phyloP scores from a whole-genome alignment of 2,113 vertebrate species.

The Steatornis caripensis region DNA sequence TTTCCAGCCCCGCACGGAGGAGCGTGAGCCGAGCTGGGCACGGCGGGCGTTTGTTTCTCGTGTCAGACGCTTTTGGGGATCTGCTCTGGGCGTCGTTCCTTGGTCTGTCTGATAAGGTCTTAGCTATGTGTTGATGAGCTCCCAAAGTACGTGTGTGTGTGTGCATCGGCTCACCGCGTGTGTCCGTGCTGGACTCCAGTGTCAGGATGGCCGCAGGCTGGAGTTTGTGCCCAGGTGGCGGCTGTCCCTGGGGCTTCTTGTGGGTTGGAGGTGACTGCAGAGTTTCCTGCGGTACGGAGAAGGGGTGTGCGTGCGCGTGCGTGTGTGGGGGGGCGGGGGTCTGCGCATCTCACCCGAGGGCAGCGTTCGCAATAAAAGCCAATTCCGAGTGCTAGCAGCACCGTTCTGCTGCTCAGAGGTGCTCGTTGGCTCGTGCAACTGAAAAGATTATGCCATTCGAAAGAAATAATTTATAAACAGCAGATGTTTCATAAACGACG shows the following conservation, averaged over 20 bases:
- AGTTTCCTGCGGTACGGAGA: not conserved
- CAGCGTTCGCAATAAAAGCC: not conserved
- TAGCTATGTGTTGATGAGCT: not conserved
- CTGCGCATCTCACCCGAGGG: not conserved
- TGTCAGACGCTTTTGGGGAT: not conserved
- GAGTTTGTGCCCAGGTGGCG: not conserved
- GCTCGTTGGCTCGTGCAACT: not conserved
- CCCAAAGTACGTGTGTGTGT: not conserved
- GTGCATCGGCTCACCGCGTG: not conserved
- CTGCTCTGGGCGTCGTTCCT: not conserved
- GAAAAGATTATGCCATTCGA: not conserved
- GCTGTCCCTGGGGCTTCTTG: not conserved
- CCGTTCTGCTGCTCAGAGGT: not conserved
- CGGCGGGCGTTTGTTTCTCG: not conserved
- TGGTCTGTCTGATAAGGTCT: not conserved
- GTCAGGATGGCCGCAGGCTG: not conserved
- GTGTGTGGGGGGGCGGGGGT: rapidly evolving
- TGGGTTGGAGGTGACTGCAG: not conserved
- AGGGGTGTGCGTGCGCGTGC: not conserved
- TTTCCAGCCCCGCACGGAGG: not conserved
- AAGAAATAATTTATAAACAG: slow-evolving; percentile 54
- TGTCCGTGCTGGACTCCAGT: not conserved
- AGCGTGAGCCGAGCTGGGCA: not conserved
- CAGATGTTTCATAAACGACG: slow-evolving; percentile 53
- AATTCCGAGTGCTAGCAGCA: not conserved